A percentile compares a stretch with the other conserved stretches of the same genome.
phyloP scores from a whole-genome alignment of 2,113 vertebrate genomes.

The Sardina pilchardus region DNA sequence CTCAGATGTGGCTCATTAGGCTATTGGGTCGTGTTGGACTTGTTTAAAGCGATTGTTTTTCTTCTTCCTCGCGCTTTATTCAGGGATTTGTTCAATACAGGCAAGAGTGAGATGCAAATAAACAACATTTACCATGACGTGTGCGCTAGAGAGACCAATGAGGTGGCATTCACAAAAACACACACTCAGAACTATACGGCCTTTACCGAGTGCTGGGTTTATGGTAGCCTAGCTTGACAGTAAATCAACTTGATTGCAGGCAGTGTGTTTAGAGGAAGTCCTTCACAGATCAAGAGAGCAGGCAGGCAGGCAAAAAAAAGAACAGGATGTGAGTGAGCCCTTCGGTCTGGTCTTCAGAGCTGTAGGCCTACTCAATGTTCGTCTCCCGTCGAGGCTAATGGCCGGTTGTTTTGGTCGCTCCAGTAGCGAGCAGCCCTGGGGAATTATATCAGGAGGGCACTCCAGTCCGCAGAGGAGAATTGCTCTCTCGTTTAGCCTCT shows the following conservation, averaged over 20 bases:
- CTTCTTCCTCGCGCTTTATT: neutral
- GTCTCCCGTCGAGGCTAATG: neutral
- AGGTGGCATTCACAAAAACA: neutral
- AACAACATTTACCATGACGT: neutral
- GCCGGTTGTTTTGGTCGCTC: neutral
- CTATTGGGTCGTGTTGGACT: neutral
- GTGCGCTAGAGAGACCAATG: neutral
- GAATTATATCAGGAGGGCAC: neutral
- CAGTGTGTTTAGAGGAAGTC: neutral
- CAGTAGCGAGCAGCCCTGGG: neutral
- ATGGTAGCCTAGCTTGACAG: neutral
- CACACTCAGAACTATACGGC: neutral
- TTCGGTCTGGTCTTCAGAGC: neutral
- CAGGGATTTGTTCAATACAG: neutral
- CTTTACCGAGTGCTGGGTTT: neutral
- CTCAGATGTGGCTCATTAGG: neutral
- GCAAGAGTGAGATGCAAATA: neutral
- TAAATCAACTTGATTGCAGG: neutral
- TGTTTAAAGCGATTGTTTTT: neutral
- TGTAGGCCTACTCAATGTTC: neutral
- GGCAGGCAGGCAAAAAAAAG: neutral
- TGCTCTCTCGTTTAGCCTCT: neutral
- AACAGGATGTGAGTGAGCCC: neutral
- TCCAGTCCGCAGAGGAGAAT: neutral
- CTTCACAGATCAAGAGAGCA: neutral